phyloP scores from a whole-genome alignment of 2,797 vertebrate species.

The Microtus obscurus region DNA sequence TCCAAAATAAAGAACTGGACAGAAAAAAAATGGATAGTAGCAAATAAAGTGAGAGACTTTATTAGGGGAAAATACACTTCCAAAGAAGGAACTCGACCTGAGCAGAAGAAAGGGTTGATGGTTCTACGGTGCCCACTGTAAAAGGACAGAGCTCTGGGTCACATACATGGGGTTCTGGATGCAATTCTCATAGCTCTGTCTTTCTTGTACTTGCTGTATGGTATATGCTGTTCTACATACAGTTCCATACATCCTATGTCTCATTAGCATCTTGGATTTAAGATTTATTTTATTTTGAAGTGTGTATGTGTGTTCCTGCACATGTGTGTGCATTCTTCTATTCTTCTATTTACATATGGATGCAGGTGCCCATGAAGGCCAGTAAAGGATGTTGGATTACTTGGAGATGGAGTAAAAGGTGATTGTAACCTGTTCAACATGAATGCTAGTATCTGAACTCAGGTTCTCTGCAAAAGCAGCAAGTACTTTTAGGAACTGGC shows the following conservation, averaged over 20 bases:
- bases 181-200: neutral
- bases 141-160: neutral
- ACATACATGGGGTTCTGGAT: neutral
- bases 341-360: neutral
- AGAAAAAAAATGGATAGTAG: neutral
- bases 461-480: neutral
- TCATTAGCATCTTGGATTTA: neutral
- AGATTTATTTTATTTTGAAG: neutral
- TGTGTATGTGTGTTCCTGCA: no score
- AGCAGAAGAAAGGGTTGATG: neutral
- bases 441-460: neutral
- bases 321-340: no score
- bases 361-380: neutral
- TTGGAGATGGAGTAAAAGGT: neutral
- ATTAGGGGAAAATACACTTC: neutral
- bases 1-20: neutral
- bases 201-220: neutral
- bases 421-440: neutral
- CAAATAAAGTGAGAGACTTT: neutral
- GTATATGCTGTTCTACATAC: neutral
- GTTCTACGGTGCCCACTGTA: neutral
- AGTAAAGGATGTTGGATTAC: neutral
- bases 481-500: neutral
- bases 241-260: neutral
- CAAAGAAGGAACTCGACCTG: neutral